Percentiles rank a stretch among this genome's conserved stretches.
These are phyloP conservation scores for Drosophila miranda DNA, from an alignment of 1,140 invertebrate genomes.

Conservation along the genomic window DNA sequence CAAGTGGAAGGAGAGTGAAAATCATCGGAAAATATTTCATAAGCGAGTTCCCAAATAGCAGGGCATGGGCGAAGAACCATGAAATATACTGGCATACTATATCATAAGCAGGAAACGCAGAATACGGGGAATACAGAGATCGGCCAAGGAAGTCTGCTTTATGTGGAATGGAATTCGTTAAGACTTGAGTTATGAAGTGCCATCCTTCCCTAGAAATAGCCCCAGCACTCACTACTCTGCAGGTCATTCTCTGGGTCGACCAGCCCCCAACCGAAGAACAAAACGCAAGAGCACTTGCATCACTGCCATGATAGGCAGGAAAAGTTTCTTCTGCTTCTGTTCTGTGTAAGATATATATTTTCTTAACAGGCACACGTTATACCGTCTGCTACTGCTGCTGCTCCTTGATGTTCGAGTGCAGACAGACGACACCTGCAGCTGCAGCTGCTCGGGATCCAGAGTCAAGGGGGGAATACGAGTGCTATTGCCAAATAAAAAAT, in stretches of 20 bases:
- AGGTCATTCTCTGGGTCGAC: too few relatives aligned
- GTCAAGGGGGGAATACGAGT: slow-evolving; percentile 10
- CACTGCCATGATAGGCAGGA: neutral
- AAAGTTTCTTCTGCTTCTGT: neutral
- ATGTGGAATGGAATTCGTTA: too few relatives aligned
- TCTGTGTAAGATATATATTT: slow-evolving; percentile 27
- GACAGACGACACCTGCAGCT: slow-evolving; percentile 51
- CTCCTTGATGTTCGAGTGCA: slow-evolving; percentile 16
- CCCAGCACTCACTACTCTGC: too few relatives aligned
- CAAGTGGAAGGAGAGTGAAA: slow-evolving; percentile 12
- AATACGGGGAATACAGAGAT: too few relatives aligned
- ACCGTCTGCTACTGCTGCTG: neutral
- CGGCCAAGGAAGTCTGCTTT: too few relatives aligned
- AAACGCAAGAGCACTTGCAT: neutral
- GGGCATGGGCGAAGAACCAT: too few relatives aligned
- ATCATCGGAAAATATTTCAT: slow-evolving; percentile 28
- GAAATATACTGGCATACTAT: too few relatives aligned
- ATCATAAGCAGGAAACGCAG: too few relatives aligned
- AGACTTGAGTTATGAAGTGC: too few relatives aligned
- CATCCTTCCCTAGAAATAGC: too few relatives aligned
- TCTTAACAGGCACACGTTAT: slow-evolving; percentile 35
- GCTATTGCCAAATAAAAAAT: slow-evolving; percentile 27
- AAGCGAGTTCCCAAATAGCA: neutral
- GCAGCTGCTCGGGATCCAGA: slow-evolving; percentile 41
- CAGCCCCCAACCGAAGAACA: neutral